Base-by-base conservation (phyloP, 2,797 vertebrate genomes). In the Tokudaia muenninki region DNA sequence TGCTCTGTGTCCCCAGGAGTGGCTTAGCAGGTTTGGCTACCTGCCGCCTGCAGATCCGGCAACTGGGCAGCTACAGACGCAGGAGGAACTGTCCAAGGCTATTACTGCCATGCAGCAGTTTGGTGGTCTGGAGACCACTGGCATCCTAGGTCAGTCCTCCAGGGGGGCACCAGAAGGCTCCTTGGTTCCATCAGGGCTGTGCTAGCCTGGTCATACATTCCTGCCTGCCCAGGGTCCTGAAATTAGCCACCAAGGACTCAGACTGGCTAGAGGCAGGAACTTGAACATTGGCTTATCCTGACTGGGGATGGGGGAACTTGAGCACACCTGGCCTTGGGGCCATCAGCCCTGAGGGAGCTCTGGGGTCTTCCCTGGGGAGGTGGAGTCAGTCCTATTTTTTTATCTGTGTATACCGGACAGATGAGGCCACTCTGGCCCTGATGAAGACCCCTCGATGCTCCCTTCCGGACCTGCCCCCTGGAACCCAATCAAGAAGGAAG, bases 381-480 rank as follows among this genome's bases (percentile, higher is more conserved):
- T 26, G 1, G 34, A 5, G 21, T 37, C 0, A 34, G 61, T 44
- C 81, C 74, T 0, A 9, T 22, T 44, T 37, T 34, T 92, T 96
- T 55, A 96, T 41, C 37, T 9, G 10, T 8, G 0, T 17, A 41
- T 44, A 0, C 41, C 50, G 55, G 1, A 16, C 94, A 98, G 99
- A 99, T 11, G 98, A 99, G 97, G 99, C 99, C 95, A 99, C 99
- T 0, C 96, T 99, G 97, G 99, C 99, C 14, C 98, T 99, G 80
- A 99, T 99, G 99, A 99, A 99, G 98, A 99, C 99, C 0, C 99
- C 99, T 52, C 99, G 99, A 93, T 99, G 99, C 97, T 99, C 99
- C 4, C 98, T 99, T 95, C 99, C 99, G 0, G 99, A 99, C 98
- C 96, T 99, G 9, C 96, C 99, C 0, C 78, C 98, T 0, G 87